Evolutionary conservation across 2,888 invertebrate species (phyloP).

Genomic region (Augochlorella aurata): DNA sequence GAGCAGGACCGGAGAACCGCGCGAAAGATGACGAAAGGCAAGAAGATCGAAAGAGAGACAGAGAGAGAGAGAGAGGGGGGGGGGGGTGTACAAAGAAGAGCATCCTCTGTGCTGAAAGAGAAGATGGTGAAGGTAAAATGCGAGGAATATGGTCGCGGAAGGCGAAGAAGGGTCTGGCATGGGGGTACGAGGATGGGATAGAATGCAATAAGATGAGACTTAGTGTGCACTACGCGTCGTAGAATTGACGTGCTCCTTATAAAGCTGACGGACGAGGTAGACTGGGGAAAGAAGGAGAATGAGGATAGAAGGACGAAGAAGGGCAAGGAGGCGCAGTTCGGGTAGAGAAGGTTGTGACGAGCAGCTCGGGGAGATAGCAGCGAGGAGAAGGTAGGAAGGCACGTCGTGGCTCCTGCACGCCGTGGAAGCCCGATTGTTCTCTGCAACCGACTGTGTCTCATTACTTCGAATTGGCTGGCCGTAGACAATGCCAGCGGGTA

Average conservation of each 20-base stretch:
- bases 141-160: background rate
- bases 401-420: conserved; percentile 68
- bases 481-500: conserved; percentile 78
- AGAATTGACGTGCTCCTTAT: conserved; percentile 72
- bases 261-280: conserved; percentile 54
- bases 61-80: background rate
- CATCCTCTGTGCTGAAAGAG: background rate
- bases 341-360: conserved; percentile 59
- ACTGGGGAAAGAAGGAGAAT: conserved; percentile 3
- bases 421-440: conserved; percentile 77
- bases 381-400: conserved; percentile 66
- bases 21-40: conserved; percentile 2
- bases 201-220: conserved; percentile 63
- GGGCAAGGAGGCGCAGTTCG: conserved; percentile 24
- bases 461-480: conserved; percentile 80
- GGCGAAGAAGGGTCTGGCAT: background rate
- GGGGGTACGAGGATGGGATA: conserved; percentile 32
- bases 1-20: background rate
- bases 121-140: background rate
- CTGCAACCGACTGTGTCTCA: conserved; percentile 78
- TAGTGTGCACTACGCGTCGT: conserved; percentile 63
- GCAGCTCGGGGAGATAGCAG: conserved; percentile 41
- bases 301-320: background rate
- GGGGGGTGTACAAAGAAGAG: too few species aligned
- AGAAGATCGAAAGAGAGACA: background rate